These are phyloP conservation scores for Laothoe populi DNA, from an alignment of 2,888 invertebrate genomes.

Conservation along the genomic window DNA sequence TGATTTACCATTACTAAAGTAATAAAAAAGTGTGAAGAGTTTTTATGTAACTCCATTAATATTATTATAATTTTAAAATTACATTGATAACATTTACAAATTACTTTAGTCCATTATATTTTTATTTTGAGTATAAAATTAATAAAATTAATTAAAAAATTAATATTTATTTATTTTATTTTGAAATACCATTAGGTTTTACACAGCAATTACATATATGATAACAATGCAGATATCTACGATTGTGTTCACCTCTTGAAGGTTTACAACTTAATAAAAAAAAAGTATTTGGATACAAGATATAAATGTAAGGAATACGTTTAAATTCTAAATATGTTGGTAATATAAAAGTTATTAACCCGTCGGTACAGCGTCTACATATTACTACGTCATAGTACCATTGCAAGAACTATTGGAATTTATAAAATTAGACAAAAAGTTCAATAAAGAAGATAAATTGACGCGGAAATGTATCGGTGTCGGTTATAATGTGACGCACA, in stretches of 20 bases:
- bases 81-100: not conserved
- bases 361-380: not conserved
- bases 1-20: not conserved
- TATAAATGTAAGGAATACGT: no score
- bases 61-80: not conserved
- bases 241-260: no score
- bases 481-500: conserved; percentile 41
- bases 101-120: not conserved
- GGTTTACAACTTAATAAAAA: no score
- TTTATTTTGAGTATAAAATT: not conserved
- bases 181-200: no score
- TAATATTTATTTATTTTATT: no score
- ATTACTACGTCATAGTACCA: not conserved
- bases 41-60: not conserved
- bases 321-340: no score
- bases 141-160: no score
- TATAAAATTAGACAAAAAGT: conserved; percentile 14
- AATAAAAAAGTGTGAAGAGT: not conserved
- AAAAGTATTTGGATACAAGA: no score
- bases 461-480: conserved; percentile 40
- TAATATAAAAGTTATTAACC: not conserved
- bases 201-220: no score
- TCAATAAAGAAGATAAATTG: conserved; percentile 29
- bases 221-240: no score
- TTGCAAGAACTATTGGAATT: conserved; percentile 5